Conservation (phyloP, 2,888 invertebrate genomes). For the Gymnosoma rotundatum region DNA sequence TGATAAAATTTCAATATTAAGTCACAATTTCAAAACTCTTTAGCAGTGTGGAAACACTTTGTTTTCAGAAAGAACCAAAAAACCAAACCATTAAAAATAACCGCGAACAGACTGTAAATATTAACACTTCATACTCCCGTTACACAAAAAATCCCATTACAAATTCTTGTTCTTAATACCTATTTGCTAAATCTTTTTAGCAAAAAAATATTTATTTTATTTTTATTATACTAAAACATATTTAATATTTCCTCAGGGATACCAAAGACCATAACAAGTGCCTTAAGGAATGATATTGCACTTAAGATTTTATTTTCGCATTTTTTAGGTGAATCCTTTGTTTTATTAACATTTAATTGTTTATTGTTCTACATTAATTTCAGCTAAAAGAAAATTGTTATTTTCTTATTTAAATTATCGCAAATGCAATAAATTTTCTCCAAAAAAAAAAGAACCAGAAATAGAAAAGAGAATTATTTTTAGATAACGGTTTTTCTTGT, state of each 20-base stretch:
- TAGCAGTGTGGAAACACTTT: too few relatives aligned
- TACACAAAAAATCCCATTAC: too few relatives aligned
- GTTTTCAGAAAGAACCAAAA: too few relatives aligned
- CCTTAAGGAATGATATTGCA: slow-evolving; percentile 26
- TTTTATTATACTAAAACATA: background rate
- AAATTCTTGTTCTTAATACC: too few relatives aligned
- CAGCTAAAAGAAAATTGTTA: slow-evolving; percentile 56
- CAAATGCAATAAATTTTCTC: slow-evolving; percentile 61
- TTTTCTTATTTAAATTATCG: slow-evolving; percentile 68
- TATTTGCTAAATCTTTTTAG: too few relatives aligned
- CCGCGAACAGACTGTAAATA: too few relatives aligned
- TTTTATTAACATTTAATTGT: slow-evolving; percentile 64
- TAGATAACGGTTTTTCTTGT: slow-evolving; percentile 47
- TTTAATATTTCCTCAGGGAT: slow-evolving; percentile 10
- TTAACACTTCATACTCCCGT: too few relatives aligned
- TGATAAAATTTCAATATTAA: too few relatives aligned
- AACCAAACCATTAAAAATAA: too few relatives aligned
- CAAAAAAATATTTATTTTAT: background rate
- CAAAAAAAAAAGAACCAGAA: slow-evolving; percentile 8
- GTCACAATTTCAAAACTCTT: too few relatives aligned
- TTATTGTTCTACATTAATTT: slow-evolving; percentile 60
- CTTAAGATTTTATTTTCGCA: slow-evolving; percentile 18
- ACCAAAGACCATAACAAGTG: slow-evolving; percentile 18
- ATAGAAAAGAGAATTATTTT: slow-evolving; percentile 42
- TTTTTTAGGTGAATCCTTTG: slow-evolving; percentile 5